Evolutionary conservation across 2,113 vertebrate species (phyloP).

Genomic region (Dipodomys spectabilis): DNA sequence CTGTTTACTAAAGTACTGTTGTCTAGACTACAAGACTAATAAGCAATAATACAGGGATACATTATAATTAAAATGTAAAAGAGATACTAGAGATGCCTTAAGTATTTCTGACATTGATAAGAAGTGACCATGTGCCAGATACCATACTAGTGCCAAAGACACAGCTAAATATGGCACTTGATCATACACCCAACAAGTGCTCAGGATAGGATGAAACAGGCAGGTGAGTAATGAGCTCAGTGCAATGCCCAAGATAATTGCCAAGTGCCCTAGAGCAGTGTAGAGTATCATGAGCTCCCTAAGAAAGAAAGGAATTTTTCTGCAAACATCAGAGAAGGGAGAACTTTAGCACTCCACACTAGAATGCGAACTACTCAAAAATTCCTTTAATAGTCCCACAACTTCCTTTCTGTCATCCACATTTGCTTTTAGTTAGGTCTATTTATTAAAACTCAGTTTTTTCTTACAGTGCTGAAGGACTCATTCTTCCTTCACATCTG

Average conservation of each 20-base stretch:
- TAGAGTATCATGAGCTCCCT: neutral
- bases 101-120: neutral
- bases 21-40: neutral
- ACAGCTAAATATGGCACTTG: neutral
- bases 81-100: neutral
- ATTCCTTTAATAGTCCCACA: neutral
- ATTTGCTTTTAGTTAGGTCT: constrained; percentile 9
- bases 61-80: neutral
- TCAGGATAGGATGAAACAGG: neutral
- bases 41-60: neutral
- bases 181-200: neutral
- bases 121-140: neutral
- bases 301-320: neutral
- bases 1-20: neutral
- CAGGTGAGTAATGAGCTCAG: neutral
- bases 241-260: neutral
- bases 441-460: neutral
- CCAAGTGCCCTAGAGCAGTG: neutral
- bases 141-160: neutral
- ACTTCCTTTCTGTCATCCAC: neutral
- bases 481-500: neutral
- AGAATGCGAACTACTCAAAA: neutral
- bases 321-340: neutral
- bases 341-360: neutral
- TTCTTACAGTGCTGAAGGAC: neutral